Percentiles rank a stretch among this genome's conserved stretches.
Conservation (phyloP, 2,113 vertebrate species). For the Aspiorhynchus laticeps region DNA sequence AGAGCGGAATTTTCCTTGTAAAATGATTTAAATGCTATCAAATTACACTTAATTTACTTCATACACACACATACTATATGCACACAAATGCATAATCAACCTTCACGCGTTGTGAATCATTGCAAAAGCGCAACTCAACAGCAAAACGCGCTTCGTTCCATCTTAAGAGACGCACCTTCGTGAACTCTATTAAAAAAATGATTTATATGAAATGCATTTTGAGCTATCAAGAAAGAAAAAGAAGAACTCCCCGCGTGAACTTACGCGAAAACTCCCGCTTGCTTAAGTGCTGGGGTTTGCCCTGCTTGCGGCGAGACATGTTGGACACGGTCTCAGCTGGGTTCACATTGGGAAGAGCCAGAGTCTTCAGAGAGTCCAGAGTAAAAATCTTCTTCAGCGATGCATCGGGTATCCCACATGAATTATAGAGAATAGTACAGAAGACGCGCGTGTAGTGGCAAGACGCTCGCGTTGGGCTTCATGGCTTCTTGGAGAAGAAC, state of each 20-base stretch:
- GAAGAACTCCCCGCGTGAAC: constrained; percentile 73
- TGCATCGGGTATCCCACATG: constrained; percentile 94
- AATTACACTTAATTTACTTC: neutral
- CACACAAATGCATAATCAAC: constrained; percentile 48
- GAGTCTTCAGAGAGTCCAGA: constrained; percentile 88
- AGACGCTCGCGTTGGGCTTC: constrained; percentile 91
- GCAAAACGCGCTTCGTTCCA: neutral
- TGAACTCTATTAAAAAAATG: neutral
- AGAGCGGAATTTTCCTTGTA: neutral
- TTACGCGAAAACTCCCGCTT: constrained; percentile 99
- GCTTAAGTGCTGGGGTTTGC: constrained; percentile 99
- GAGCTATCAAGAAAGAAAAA: neutral
- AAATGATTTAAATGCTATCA: neutral
- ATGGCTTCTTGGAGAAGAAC: constrained; percentile 82
- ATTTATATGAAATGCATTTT: neutral
- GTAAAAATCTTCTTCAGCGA: constrained; percentile 91
- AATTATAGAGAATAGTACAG: constrained; percentile 88
- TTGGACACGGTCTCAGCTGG: constrained; percentile 79
- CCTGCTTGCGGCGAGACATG: constrained; percentile 99
- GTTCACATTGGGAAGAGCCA: constrained; percentile 83
- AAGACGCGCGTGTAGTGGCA: constrained; percentile 88
- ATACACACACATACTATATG: neutral
- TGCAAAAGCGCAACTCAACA: neutral
- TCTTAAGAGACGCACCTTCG: neutral
- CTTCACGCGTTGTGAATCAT: neutral